Conservation (phyloP, 2,888 invertebrate genomes). For the Furcula furcula region DNA sequence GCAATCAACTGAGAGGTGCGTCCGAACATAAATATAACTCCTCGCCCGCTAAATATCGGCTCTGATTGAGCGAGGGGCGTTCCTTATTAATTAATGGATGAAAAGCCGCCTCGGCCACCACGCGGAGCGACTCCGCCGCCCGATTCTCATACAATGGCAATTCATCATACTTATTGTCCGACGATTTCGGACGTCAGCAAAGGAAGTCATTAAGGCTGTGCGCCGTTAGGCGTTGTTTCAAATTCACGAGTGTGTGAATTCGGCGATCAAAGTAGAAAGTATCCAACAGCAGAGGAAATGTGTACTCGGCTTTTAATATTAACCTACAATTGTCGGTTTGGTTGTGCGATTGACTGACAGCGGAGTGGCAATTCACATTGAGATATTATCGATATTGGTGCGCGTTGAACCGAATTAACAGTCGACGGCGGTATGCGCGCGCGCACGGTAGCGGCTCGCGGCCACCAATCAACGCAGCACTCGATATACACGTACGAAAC, state of each 20-base stretch:
- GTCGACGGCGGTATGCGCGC: slow-evolving; percentile 26
- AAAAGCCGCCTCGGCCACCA: slow-evolving; percentile 65
- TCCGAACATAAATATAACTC: slow-evolving; percentile 65
- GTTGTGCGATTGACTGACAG: slow-evolving; percentile 48
- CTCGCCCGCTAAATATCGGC: slow-evolving; percentile 61
- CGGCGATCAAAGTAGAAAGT: slow-evolving; percentile 43
- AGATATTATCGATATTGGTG: slow-evolving; percentile 58
- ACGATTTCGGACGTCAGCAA: slow-evolving; percentile 74
- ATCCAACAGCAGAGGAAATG: slow-evolving; percentile 31
- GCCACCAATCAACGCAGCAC: slow-evolving; percentile 41
- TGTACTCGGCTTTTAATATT: slow-evolving; percentile 44
- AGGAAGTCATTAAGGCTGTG: slow-evolving; percentile 68
- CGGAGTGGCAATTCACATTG: slow-evolving; percentile 51
- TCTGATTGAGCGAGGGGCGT: slow-evolving; percentile 73
- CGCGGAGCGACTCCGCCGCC: slow-evolving; percentile 58
- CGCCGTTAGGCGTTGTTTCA: slow-evolving; percentile 56
- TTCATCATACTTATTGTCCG: slow-evolving; percentile 76
- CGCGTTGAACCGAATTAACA: slow-evolving; percentile 52
- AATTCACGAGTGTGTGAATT: slow-evolving; percentile 55
- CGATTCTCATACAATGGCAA: slow-evolving; percentile 73
- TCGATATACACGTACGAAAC: slow-evolving; percentile 37
- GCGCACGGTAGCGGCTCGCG: slow-evolving; percentile 51
- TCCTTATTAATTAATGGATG: slow-evolving; percentile 75
- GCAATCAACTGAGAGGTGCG: slow-evolving; percentile 71
- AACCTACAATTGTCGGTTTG: slow-evolving; percentile 43